Percentiles rank a stretch among this genome's conserved stretches.
Conservation (phyloP, 2,113 vertebrate species). For the Antechinus flavipes region DNA sequence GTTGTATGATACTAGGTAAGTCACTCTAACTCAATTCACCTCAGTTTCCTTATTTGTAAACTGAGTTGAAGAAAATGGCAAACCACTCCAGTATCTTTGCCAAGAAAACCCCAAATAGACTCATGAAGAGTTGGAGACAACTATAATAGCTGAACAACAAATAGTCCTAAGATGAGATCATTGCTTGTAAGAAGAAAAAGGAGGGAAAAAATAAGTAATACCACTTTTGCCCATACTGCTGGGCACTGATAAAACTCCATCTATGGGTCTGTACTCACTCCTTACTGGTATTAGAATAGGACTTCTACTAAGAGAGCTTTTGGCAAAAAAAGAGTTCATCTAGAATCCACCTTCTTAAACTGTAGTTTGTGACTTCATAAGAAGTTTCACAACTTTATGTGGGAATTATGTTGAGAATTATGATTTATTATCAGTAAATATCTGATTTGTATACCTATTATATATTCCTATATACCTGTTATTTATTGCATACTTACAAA, state of each 20-base stretch:
- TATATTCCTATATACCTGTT: too few species aligned
- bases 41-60: too few species aligned
- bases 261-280: neutral
- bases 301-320: neutral
- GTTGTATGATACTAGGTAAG: neutral
- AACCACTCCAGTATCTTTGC: neutral
- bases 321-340: neutral
- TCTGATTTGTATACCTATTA: too few species aligned
- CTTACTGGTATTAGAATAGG: neutral
- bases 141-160: too few species aligned
- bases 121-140: too few species aligned
- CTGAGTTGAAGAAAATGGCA: neutral
- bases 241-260: neutral
- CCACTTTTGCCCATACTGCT: neutral
- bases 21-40: neutral
- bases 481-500: too few species aligned
- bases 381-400: too few species aligned
- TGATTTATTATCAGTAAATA: too few species aligned
- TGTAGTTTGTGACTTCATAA: too few species aligned
- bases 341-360: too few species aligned
- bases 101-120: too few species aligned
- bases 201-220: neutral
- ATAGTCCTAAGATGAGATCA: neutral
- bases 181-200: neutral
- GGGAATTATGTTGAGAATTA: too few species aligned